Percentiles rank a stretch among this genome's conserved stretches.
Conservation (phyloP, 2,113 vertebrate genomes). For the Pristiophorus japonicus region DNA sequence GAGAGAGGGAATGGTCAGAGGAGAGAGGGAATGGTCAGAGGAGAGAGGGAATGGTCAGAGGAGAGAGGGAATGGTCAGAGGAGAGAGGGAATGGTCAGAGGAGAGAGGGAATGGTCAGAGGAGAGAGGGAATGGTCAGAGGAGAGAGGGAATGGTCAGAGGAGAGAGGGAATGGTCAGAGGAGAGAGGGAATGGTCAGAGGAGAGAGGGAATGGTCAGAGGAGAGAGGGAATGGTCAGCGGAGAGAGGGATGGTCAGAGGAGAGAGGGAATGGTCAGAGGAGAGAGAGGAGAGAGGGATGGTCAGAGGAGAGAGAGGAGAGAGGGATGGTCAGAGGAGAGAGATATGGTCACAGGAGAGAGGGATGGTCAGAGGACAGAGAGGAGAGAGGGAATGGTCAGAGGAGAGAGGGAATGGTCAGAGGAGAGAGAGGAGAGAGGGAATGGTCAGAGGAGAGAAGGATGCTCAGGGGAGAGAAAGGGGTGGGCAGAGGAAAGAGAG, state of each 20-base stretch:
- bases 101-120: neutral
- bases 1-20: neutral
- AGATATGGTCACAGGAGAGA: neutral
- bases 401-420: neutral
- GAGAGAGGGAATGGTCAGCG: neutral
- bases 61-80: neutral
- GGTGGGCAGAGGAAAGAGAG: neutral
- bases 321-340: neutral
- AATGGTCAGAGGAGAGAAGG: too few relatives aligned
- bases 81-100: neutral
- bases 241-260: neutral
- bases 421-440: neutral
- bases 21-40: neutral
- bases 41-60: neutral
- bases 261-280: neutral
- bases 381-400: neutral
- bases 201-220: neutral
- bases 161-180: too few relatives aligned
- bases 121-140: too few relatives aligned
- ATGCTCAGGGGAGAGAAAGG: too few relatives aligned
- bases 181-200: neutral
- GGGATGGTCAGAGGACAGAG: neutral
- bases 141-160: neutral
- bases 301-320: neutral
- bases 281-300: neutral